These are phyloP conservation scores for Drosophila sechellia DNA, from an alignment of 1,140 invertebrate genomes.

Conservation along the genomic window DNA sequence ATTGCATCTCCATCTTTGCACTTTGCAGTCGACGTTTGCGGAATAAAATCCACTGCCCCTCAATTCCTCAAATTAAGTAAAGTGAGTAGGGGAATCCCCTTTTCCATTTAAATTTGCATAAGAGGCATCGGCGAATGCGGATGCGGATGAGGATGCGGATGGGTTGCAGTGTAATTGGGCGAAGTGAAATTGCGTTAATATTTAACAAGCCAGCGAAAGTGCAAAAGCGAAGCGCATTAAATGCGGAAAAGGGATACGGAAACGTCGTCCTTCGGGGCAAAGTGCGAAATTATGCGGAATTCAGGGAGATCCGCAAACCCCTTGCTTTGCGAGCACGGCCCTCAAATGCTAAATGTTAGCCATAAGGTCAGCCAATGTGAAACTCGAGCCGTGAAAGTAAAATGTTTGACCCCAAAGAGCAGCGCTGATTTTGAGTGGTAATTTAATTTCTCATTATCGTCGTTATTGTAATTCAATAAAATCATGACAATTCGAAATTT, in stretches of 20 bases:
- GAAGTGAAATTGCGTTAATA: constrained; percentile 81
- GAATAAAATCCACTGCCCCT: constrained; percentile 40
- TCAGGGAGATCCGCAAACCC: constrained; percentile 10
- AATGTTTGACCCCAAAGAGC: neutral
- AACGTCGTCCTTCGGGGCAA: constrained; percentile 35
- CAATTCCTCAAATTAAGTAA: constrained; percentile 60
- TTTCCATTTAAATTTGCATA: constrained; percentile 60
- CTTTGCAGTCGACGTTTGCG: constrained; percentile 16
- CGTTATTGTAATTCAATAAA: constrained; percentile 15
- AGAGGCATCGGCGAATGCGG: constrained; percentile 30
- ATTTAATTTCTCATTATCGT: constrained; percentile 32
- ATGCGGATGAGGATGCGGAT: constrained; percentile 18
- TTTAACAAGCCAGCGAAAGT: constrained; percentile 73
- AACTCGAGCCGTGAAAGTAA: neutral
- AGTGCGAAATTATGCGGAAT: constrained; percentile 60
- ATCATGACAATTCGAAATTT: constrained; percentile 4
- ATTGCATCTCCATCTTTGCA: constrained; percentile 51
- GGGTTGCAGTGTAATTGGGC: constrained; percentile 77
- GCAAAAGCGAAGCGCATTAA: constrained; percentile 62
- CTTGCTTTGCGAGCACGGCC: constrained; percentile 5
- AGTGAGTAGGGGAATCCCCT: constrained; percentile 30
- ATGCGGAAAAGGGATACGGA: constrained; percentile 22
- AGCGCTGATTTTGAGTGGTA: constrained; percentile 9
- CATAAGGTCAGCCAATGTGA: constrained; percentile 23
- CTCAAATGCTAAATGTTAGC: constrained; percentile 36